A percentile compares a stretch with the other conserved stretches of the same genome.
Conservation (phyloP, 2,797 vertebrate genomes). For the Crypturellus tataupa region DNA sequence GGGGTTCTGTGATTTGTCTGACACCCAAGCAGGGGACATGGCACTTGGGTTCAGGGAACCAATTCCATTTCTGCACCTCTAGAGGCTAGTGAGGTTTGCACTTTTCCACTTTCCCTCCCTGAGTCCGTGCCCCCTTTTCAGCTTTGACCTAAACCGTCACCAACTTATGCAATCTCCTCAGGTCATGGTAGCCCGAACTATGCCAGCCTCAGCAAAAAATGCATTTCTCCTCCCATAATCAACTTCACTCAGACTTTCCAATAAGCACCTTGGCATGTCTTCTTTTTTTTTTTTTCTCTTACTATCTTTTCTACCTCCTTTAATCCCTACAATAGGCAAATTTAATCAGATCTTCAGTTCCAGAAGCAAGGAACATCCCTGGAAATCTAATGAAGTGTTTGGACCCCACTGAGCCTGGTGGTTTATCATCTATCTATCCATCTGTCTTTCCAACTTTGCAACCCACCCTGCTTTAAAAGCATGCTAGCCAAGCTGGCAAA, state of each 20-base stretch:
- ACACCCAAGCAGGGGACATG: neutral
- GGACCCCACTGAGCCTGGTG: neutral
- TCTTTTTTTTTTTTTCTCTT: no score
- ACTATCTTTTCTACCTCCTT: neutral
- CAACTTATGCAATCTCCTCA: neutral
- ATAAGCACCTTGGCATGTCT: neutral
- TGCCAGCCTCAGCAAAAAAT: neutral
- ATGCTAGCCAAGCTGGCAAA: neutral
- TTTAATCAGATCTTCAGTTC: neutral
- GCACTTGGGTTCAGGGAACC: no score
- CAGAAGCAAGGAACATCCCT: neutral
- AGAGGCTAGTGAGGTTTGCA: no score
- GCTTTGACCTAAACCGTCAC: neutral
- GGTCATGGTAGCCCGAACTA: neutral
- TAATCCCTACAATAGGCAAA: neutral
- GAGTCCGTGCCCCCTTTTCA: no score
- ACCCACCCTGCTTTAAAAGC: neutral
- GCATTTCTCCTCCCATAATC: neutral
- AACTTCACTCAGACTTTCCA: neutral
- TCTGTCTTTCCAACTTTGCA: neutral
- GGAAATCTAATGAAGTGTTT: neutral
- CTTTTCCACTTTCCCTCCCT: no score
- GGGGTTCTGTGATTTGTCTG: neutral
- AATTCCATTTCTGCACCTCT: no score
- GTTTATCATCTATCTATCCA: neutral